These are phyloP conservation scores for Festucalex cinctus DNA, from an alignment of 2,113 vertebrate species.

Conservation along the genomic window DNA sequence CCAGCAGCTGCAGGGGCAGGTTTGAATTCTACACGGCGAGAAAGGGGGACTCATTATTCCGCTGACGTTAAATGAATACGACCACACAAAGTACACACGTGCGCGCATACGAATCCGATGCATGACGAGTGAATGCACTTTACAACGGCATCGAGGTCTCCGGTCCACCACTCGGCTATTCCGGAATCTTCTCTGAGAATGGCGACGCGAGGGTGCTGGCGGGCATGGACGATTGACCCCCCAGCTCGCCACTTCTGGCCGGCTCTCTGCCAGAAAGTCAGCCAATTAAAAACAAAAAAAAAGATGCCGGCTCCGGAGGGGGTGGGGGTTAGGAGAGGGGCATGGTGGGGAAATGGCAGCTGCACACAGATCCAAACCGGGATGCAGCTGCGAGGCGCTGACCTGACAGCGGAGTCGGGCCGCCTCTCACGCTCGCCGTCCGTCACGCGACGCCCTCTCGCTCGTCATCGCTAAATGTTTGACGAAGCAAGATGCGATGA, in stretches of 20 bases:
- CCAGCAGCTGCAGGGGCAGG: not conserved
- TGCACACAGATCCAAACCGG: conserved; percentile 30
- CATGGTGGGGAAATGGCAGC: conserved; percentile 40
- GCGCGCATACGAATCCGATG: conserved; percentile 38
- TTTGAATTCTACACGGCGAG: not conserved
- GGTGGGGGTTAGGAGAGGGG: not conserved
- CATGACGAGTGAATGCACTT: conserved; percentile 36
- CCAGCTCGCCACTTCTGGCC: conserved; percentile 55
- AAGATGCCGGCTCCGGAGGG: conserved; percentile 41
- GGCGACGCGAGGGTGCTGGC: conserved; percentile 38
- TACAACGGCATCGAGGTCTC: conserved; percentile 33
- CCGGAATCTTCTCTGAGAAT: not conserved
- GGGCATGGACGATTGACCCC: conserved; percentile 63
- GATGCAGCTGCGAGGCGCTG: conserved; percentile 48
- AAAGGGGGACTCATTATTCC: conserved; percentile 31
- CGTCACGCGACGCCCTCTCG: not conserved
- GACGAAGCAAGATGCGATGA: not conserved
- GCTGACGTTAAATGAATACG: conserved; percentile 27
- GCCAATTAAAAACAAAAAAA: conserved; percentile 61
- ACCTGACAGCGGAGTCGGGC: conserved; percentile 33
- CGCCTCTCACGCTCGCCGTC: not conserved
- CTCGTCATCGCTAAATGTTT: not conserved
- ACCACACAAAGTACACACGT: not conserved
- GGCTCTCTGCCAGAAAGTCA: conserved; percentile 62
- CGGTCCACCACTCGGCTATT: conserved; percentile 28